A percentile compares a stretch with the other conserved stretches of the same genome.
Evolutionary conservation across 1,140 invertebrate genomes (phyloP).

Genomic region (Thaumetopoea pityocampa): DNA sequence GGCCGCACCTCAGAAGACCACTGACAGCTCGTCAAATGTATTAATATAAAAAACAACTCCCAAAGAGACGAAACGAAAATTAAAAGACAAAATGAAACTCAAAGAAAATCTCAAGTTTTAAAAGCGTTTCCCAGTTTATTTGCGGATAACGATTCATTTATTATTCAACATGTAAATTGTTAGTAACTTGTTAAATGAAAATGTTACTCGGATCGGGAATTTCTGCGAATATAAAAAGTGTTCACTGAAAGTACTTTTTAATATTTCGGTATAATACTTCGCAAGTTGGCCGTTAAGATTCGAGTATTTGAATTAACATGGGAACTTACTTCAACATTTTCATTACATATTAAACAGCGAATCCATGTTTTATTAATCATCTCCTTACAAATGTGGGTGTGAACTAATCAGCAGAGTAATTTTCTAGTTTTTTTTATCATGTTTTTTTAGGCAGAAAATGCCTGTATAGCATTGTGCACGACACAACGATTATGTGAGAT

Average conservation of each 20-base stretch:
- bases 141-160: conserved; percentile 32
- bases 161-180: conserved; percentile 52
- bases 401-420: too few relatives aligned
- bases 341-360: conserved; percentile 17
- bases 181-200: conserved; percentile 37
- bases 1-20: too few relatives aligned
- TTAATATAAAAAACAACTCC: conserved; percentile 8
- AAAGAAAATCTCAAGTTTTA: conserved; percentile 28
- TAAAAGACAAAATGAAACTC: conserved; percentile 21
- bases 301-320: conserved; percentile 8
- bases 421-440: too few relatives aligned
- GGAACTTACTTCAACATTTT: conserved; percentile 14
- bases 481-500: too few relatives aligned
- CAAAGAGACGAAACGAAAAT: conserved; percentile 20
- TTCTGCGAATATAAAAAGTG: conserved; percentile 15
- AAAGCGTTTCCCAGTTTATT: conserved; percentile 40
- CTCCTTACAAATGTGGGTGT: too few relatives aligned
- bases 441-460: too few relatives aligned
- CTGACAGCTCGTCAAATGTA: too few relatives aligned
- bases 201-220: conserved; percentile 26
- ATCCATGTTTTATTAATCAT: too few relatives aligned
- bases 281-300: conserved; percentile 21
- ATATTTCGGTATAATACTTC: conserved; percentile 17
- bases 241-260: conserved; percentile 14
- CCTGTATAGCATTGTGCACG: too few relatives aligned